phyloP scores from a whole-genome alignment of 2,888 invertebrate genomes.

The Hirtodrosophila cameraria region DNA sequence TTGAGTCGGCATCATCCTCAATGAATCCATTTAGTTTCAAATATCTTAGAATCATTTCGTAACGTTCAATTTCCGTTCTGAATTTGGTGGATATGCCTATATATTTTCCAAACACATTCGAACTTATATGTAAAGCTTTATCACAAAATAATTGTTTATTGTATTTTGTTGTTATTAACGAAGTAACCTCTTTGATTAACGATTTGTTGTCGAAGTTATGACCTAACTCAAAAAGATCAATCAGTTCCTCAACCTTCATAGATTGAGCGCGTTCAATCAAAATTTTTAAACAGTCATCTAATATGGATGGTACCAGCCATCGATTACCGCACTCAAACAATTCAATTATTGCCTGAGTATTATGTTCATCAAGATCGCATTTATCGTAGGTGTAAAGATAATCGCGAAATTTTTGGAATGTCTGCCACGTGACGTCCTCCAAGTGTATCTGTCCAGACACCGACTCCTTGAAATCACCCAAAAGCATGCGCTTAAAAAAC shows the following conservation, averaged over 20 bases:
- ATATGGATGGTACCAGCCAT: conserved; percentile 19
- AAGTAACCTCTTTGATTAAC: neutral
- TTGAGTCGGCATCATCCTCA: neutral
- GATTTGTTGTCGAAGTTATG: neutral
- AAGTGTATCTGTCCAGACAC: neutral
- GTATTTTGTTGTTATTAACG: neutral
- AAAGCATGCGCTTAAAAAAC: conserved; percentile 42
- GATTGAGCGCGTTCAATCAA: neutral
- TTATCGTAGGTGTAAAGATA: conserved; percentile 26
- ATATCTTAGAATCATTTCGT: conserved; percentile 4
- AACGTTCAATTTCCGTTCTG: neutral
- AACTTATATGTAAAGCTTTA: neutral
- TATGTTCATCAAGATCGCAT: neutral
- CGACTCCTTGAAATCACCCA: conserved; percentile 28
- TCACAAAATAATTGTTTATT: conserved; percentile 1
- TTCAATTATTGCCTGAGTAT: neutral
- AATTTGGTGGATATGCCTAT: neutral
- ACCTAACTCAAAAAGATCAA: conserved; percentile 13
- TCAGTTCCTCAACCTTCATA: neutral
- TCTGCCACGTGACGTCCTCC: conserved; percentile 7
- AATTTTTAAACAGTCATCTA: neutral
- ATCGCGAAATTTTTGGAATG: conserved; percentile 23
- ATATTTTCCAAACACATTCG: conserved; percentile 3
- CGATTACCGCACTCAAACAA: conserved; percentile 14
- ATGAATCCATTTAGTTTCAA: conserved; percentile 6